Evolutionary conservation across 1,140 invertebrate genomes (phyloP), one percentile per base, ranked within the genome.

Genomic region (Drosophila nasuta): DNA sequence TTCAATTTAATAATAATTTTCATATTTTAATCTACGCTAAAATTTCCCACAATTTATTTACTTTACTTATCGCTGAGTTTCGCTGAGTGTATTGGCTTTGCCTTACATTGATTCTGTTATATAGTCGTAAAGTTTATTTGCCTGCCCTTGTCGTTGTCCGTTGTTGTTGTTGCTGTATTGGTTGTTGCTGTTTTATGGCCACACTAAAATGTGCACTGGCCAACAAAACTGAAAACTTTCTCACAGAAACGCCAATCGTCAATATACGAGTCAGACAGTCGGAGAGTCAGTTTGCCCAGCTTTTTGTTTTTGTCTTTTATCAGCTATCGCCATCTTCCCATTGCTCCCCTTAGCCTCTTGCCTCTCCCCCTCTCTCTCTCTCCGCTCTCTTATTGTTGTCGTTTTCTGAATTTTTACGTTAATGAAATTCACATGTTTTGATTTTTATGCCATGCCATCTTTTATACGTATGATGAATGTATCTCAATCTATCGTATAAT

Each of bases 41-140:
- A n/a, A 45, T 45, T n/a, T 51, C 11, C 8, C 20, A 25, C 20
- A 51, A 20, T 28, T 13, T 25, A 25, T 51, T 25, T 5, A 28
- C 4, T 17, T 5, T 6, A 54, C 17, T 54, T 54, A 4, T 6
- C 5, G 51, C 25, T 3, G n/a, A 54, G n/a, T 60, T 75, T 70
- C 5, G 58, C 28, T 5, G 43, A 69, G 71, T 74, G 71, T 62
- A 41, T 30, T 46, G 30, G 28, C 77, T 65, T 68, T 81, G 82
- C 65, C 82, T 88, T 86, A 88, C 82, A 88, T 88, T 87, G 82
- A 88, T 88, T 82, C 83, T 88, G 83, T 80, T 87, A 87, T 88
- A 82, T 82, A 77, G 80, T 87, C 82, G 82, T 87, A 87, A 87
- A 82, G 82, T 87, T 87, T 87, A 87, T 87, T 87, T 88, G 82